A percentile compares a stretch with the other conserved stretches of the same genome.
These are phyloP conservation scores for Propithecus deckenii DNA, from an alignment of 2,797 vertebrate genomes.

Conservation along the genomic window DNA sequence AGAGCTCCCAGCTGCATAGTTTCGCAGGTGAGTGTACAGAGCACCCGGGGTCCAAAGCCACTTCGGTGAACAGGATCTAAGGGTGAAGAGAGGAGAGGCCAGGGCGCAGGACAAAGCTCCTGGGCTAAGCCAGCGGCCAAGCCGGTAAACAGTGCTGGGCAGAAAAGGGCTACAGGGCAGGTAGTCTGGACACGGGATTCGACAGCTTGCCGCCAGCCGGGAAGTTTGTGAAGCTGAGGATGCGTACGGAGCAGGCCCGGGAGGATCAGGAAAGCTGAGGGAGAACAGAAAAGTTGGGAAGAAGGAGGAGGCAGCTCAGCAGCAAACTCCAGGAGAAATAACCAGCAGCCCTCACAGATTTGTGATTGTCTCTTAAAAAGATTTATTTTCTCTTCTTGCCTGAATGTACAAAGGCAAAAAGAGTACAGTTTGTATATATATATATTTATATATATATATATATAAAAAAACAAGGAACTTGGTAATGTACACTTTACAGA, in stretches of 20 bases:
- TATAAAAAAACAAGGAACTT: slow-evolving; percentile 95
- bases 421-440: slow-evolving; percentile 84
- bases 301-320: slow-evolving; percentile 61
- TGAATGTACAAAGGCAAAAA: slow-evolving; percentile 98
- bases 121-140: not conserved
- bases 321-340: slow-evolving; percentile 82
- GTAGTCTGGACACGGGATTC: slow-evolving; percentile 19
- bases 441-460: slow-evolving; percentile 84
- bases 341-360: slow-evolving; percentile 89
- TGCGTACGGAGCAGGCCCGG: not conserved
- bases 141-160: slow-evolving; percentile 44
- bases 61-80: slow-evolving; percentile 55
- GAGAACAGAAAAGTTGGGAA: not conserved
- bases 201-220: slow-evolving; percentile 42
- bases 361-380: slow-evolving; percentile 99
- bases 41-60: slow-evolving; percentile 60
- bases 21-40: slow-evolving; percentile 50
- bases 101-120: not conserved
- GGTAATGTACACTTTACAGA: slow-evolving; percentile 99
- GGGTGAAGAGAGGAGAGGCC: not conserved
- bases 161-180: slow-evolving; percentile 34
- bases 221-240: slow-evolving; percentile 32
- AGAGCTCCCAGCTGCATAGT: slow-evolving; percentile 71
- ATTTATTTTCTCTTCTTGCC: slow-evolving; percentile 98
- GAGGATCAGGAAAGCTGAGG: slow-evolving; percentile 41